phyloP scores from a whole-genome alignment of 92 coral and sea anemone genomes.

The Bergia puertoricense region DNA sequence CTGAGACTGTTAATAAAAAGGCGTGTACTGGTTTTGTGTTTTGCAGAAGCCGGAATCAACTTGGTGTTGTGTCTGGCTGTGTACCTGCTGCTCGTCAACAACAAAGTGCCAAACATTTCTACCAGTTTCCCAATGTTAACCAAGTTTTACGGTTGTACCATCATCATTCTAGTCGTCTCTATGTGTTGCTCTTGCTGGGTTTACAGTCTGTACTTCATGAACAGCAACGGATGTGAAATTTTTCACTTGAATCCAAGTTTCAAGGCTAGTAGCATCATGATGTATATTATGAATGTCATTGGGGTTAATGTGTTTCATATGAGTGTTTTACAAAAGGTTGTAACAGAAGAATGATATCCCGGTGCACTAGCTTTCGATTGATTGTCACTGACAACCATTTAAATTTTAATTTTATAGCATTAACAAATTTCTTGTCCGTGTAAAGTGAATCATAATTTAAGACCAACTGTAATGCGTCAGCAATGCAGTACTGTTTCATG shows the following conservation, averaged over 20 bases:
- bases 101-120: constrained; percentile 90
- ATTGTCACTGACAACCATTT: too few relatives aligned
- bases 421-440: too few relatives aligned
- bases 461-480: too few relatives aligned
- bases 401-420: too few relatives aligned
- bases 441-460: too few relatives aligned
- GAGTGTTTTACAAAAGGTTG: too few relatives aligned
- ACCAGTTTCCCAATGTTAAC: constrained; percentile 87
- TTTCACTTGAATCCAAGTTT: constrained; percentile 56
- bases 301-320: too few relatives aligned
- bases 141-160: constrained; percentile 92
- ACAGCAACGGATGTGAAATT: constrained; percentile 80
- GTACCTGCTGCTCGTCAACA: constrained; percentile 82
- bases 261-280: constrained; percentile 49
- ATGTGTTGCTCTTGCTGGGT: constrained; percentile 89
- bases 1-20: neutral
- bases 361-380: too few relatives aligned
- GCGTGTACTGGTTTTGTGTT: neutral
- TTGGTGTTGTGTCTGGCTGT: constrained; percentile 87
- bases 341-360: too few relatives aligned
- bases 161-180: constrained; percentile 78
- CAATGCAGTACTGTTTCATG: too few relatives aligned
- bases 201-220: constrained; percentile 87
- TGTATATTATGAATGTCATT: too few relatives aligned
- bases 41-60: constrained; percentile 95